These are phyloP conservation scores for Leucoraja ocellata DNA, from an alignment of 2,797 vertebrate genomes.

Conservation along the genomic window DNA sequence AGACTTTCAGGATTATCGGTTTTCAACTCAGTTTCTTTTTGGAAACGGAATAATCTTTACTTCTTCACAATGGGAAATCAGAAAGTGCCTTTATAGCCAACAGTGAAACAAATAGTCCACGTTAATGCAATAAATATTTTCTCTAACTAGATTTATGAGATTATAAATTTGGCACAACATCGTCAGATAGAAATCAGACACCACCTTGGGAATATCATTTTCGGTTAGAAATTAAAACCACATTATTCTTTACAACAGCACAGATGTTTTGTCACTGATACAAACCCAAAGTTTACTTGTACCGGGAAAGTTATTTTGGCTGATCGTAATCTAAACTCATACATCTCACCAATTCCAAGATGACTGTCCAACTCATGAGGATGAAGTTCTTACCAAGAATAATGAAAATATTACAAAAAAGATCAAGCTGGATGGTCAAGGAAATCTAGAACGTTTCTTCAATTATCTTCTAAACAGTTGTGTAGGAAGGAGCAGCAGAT, in stretches of 20 bases:
- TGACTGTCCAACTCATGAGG: neutral
- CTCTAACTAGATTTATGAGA: neutral
- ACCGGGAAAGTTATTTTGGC: neutral
- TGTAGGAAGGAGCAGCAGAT: too few species aligned
- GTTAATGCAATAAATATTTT: neutral
- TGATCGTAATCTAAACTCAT: neutral
- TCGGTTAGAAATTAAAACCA: neutral
- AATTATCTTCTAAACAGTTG: neutral
- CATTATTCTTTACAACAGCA: neutral
- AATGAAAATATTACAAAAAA: neutral
- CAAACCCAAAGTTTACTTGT: neutral
- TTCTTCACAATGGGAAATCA: neutral
- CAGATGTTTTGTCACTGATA: neutral
- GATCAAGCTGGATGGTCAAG: neutral
- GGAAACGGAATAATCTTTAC: neutral
- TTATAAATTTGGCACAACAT: neutral
- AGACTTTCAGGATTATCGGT: neutral
- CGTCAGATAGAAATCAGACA: constrained; percentile 27
- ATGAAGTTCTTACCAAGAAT: neutral
- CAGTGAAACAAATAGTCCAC: neutral
- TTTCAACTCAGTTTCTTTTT: neutral
- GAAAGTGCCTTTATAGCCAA: neutral
- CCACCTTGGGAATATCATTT: neutral
- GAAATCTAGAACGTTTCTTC: neutral
- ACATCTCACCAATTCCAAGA: neutral